These are phyloP conservation scores for Amphiduros pacificus DNA, from an alignment of 2,888 invertebrate species.

Conservation along the genomic window DNA sequence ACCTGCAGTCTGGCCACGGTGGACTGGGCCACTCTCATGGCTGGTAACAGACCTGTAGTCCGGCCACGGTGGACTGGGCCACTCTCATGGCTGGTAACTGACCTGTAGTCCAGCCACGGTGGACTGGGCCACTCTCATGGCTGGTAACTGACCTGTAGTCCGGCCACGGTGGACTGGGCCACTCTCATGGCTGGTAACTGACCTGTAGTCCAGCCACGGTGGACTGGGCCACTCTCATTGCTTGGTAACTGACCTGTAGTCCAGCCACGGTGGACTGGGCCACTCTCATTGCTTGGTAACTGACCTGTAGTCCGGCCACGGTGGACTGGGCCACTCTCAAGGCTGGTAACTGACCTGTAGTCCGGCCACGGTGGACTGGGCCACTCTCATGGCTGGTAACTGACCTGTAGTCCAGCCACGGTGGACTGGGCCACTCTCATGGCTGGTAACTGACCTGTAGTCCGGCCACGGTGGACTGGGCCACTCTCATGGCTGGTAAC, in stretches of 20 bases:
- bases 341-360: slow-evolving; percentile 56
- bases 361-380: slow-evolving; percentile 57
- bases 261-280: slow-evolving; percentile 57
- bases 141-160: slow-evolving; percentile 55
- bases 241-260: slow-evolving; percentile 58
- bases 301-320: slow-evolving; percentile 56
- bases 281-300: slow-evolving; percentile 55
- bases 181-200: slow-evolving; percentile 50
- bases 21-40: slow-evolving; percentile 56
- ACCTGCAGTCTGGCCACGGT: slow-evolving; percentile 58
- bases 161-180: slow-evolving; percentile 57
- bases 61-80: slow-evolving; percentile 57
- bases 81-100: slow-evolving; percentile 50
- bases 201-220: slow-evolving; percentile 58
- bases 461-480: slow-evolving; percentile 57
- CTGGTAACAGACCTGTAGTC: slow-evolving; percentile 55
- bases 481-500: slow-evolving; percentile 52
- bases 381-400: slow-evolving; percentile 52
- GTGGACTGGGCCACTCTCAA: slow-evolving; percentile 58
- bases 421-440: slow-evolving; percentile 58
- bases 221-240: slow-evolving; percentile 56
- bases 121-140: slow-evolving; percentile 56
- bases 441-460: slow-evolving; percentile 55
- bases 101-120: slow-evolving; percentile 58
- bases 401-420: slow-evolving; percentile 55